Evolutionary conservation across 2,113 vertebrate genomes (phyloP).

Genomic region (Zosterops japonicus): DNA sequence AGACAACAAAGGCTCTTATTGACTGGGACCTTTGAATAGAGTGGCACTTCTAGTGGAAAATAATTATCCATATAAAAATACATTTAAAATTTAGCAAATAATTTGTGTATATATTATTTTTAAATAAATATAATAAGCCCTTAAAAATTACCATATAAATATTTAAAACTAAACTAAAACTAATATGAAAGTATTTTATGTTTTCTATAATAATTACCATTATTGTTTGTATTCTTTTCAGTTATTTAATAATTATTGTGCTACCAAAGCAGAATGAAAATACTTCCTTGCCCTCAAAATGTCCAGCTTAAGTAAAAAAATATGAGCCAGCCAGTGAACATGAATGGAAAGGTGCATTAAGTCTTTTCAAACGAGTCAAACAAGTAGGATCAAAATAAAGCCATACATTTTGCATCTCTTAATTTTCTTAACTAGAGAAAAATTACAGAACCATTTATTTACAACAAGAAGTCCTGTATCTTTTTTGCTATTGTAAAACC

Average conservation of each 20-base stretch:
- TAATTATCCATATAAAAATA: neutral
- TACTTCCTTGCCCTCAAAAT: neutral
- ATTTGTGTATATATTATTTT: neutral
- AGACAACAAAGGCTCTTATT: neutral
- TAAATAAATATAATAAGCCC: neutral
- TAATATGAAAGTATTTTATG: neutral
- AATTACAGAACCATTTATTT: neutral
- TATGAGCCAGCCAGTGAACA: neutral
- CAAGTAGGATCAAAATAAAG: neutral
- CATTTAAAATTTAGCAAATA: neutral
- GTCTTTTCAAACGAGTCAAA: neutral
- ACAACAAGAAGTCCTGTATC: neutral
- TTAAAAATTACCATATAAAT: neutral
- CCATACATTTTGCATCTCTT: neutral
- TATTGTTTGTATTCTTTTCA: neutral
- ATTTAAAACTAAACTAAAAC: neutral
- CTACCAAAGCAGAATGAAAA: neutral
- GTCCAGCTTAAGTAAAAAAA: neutral
- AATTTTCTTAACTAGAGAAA: neutral
- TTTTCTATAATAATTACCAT: neutral
- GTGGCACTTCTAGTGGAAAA: neutral
- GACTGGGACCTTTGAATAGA: neutral
- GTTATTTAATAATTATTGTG: neutral
- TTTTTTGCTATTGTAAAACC: neutral
- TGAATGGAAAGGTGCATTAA: neutral